Conservation (phyloP, 2,113 vertebrate species). For the Passer montanus region DNA sequence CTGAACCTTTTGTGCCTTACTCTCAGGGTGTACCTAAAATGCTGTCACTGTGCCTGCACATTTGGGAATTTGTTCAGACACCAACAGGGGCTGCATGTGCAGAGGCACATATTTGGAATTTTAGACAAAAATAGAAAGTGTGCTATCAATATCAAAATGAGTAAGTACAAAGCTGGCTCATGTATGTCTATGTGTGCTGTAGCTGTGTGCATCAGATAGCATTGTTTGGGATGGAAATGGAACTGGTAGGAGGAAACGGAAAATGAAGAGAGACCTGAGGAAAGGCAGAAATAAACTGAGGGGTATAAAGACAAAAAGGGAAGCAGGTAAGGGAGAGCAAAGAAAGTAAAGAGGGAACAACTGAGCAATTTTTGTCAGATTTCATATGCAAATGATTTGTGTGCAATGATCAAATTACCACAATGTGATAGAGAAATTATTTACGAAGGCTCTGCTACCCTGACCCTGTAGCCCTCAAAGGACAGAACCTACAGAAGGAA, state of each 20-base stretch:
- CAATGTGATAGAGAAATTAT: background rate
- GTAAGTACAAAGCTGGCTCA: background rate
- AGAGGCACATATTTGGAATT: background rate
- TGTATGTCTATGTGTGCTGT: background rate
- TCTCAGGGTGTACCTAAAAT: background rate
- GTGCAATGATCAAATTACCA: background rate
- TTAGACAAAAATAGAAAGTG: background rate
- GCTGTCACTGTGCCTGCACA: background rate
- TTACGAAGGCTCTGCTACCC: background rate
- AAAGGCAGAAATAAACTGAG: background rate
- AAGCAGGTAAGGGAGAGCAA: background rate
- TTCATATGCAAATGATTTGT: background rate
- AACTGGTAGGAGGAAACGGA: background rate
- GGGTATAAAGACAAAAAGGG: background rate
- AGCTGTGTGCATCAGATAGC: background rate
- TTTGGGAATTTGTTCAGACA: background rate
- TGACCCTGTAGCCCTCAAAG: background rate
- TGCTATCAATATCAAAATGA: background rate
- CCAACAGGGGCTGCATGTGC: too few relatives aligned
- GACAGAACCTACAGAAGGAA: background rate
- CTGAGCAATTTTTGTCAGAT: background rate
- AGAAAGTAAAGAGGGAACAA: background rate
- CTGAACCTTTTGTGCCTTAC: background rate
- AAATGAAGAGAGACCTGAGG: background rate
- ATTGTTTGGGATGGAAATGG: background rate